Evolutionary conservation across 1,140 invertebrate genomes (phyloP), one percentile per base, ranked within the genome.

Genomic region (Drosophila sp.): DNA sequence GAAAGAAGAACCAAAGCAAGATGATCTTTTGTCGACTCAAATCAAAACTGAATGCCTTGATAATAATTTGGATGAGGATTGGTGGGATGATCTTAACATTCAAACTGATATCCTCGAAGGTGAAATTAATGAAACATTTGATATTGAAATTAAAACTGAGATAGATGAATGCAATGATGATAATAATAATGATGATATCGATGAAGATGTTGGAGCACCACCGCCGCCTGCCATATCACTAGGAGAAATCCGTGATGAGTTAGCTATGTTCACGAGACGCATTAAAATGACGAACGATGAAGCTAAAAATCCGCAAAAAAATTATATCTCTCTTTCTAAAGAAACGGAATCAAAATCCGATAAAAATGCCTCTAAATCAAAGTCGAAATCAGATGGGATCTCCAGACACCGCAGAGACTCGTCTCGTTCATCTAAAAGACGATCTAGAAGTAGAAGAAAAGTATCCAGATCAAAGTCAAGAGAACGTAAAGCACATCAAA

Each of bases 221-320:
- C 70, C 71, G 27, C 62, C 72, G 10, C 72, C 72, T 6, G 10
- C 44, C 4, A 44, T 74, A 7, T 60, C 44, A 7, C 17, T 74
- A 2, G 30, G 33, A 1, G 32, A 58, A 38, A n/a, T 58, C 3
- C 6, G 17, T 5, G 72, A 74, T 29, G 72, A 74, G 17, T n/a
- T 38, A 1, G 50, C 56, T 4, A 33, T 74, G 23, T 74, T 60
- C 11, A 74, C 62, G 1, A 66, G 72, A 44, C 73, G 72, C 32
- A 27, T 11, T 3, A 60, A 58, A 8, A 58, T 17, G 10, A 6
- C 4, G 1, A 44, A 11, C 17, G 55, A 57, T 7, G 6, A n/a
- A 23, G 3, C 1, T 30, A 3, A 10, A 7, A n/a, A 0, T 6
- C 4, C 4, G 5, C 7, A 8, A 5, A 25, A 50, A 50, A 7